Conservation (phyloP, 2,888 invertebrate genomes). For the Buathra laborator region DNA sequence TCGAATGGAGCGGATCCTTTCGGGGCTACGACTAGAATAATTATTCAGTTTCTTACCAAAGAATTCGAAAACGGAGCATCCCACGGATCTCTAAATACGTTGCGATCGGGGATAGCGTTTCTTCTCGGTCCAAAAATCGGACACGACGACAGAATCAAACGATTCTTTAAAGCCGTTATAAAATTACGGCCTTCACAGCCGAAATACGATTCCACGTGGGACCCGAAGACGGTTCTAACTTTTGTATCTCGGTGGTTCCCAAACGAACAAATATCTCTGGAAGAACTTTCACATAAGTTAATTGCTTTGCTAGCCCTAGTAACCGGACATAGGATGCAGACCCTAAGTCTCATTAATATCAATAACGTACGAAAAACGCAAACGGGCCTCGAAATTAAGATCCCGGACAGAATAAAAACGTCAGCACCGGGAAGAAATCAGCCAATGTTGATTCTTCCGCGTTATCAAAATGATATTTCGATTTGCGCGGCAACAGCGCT, state of each 20-base stretch:
- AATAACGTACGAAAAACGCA: conserved; percentile 50
- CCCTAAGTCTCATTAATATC: conserved; percentile 61
- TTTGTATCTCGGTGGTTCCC: conserved; percentile 49
- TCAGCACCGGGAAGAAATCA: conserved; percentile 53
- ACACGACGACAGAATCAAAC: conserved; percentile 57
- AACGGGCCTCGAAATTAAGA: conserved; percentile 56
- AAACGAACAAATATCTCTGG: conserved; percentile 48
- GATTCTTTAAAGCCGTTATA: conserved; percentile 70
- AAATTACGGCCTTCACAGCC: conserved; percentile 67
- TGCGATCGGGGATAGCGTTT: conserved; percentile 58
- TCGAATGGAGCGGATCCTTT: conserved; percentile 2
- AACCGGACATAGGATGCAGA: conserved; percentile 69
- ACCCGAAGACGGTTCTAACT: conserved; percentile 67
- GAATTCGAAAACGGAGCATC: conserved; percentile 56
- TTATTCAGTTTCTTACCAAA: conserved; percentile 52
- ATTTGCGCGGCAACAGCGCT: conserved; percentile 59
- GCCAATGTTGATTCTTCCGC: conserved; percentile 54
- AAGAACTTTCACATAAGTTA: conserved; percentile 53
- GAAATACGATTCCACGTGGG: conserved; percentile 71
- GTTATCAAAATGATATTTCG: conserved; percentile 26
- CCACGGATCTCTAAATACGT: conserved; percentile 62
- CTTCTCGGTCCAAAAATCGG: conserved; percentile 56
- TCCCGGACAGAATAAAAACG: conserved; percentile 63
- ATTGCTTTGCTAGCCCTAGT: conserved; percentile 65
- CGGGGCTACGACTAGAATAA: neutral